These are phyloP conservation scores for Agelas oroides DNA, from an alignment of 37 sponge, comb jelly and placozoan genomes.

Conservation along the genomic window DNA sequence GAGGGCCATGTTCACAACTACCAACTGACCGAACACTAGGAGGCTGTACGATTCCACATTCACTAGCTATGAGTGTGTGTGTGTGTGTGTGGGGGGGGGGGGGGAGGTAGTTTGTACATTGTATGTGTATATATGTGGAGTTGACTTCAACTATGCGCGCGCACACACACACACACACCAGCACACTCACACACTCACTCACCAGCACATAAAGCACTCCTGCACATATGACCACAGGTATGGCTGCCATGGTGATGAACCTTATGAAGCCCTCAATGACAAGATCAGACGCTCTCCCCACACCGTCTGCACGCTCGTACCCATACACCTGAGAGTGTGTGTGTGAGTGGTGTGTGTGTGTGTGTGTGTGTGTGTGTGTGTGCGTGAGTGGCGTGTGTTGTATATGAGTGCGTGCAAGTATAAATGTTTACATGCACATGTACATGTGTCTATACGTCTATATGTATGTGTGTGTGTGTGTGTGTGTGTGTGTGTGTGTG, in stretches of 20 bases:
- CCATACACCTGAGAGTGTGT: slow-evolving; percentile 39
- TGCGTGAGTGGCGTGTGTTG: no score
- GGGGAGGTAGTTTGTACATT: background rate
- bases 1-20: slow-evolving; percentile 72
- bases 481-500: background rate
- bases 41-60: slow-evolving; percentile 26
- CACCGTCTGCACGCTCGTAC: slow-evolving; percentile 80
- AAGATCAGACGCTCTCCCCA: slow-evolving; percentile 75
- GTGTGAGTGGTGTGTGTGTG: no score
- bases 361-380: no score
- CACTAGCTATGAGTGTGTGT: slow-evolving; percentile 48
- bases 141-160: no score
- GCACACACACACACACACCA: no score
- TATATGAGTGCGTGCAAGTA: no score
- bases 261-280: slow-evolving; percentile 86
- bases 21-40: slow-evolving; percentile 58
- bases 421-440: no score
- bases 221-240: slow-evolving; percentile 80
- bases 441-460: no score
- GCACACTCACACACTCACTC: no score
- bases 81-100: background rate
- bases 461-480: no score
- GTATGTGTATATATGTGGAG: no score
- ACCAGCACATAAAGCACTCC: slow-evolving; percentile 80
- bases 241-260: slow-evolving; percentile 45